Evolutionary conservation across 2,888 invertebrate species (phyloP).

Genomic region (Heteropelma amictum): DNA sequence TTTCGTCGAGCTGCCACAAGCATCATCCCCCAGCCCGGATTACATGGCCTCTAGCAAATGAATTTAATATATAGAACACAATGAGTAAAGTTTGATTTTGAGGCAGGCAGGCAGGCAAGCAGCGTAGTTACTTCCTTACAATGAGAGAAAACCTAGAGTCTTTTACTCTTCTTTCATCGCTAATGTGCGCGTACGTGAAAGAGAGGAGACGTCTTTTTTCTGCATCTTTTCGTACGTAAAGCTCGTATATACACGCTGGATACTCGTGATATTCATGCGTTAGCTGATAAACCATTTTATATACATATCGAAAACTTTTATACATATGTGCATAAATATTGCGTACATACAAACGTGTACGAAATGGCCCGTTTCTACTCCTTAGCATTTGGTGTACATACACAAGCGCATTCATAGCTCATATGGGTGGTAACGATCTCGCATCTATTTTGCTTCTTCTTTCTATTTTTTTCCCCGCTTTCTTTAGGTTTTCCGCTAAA

Average conservation of each 20-base stretch:
- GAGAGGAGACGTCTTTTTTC: conserved; percentile 6
- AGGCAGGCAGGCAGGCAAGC: conserved; percentile 41
- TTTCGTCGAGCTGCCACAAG: conserved; percentile 52
- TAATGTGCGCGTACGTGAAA: neutral
- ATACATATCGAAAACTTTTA: too few species aligned
- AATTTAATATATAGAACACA: neutral
- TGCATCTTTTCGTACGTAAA: conserved; percentile 24
- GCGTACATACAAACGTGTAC: neutral
- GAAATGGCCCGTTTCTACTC: neutral
- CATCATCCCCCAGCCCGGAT: conserved; percentile 9
- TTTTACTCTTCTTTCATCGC: neutral
- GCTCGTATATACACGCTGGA: neutral
- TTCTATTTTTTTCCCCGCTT: conserved; percentile 1
- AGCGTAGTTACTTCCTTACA: conserved; percentile 68
- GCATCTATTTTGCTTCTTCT: conserved; percentile 13
- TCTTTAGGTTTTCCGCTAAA: conserved; percentile 66
- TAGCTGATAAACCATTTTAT: conserved; percentile 9
- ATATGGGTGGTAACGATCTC: conserved; percentile 58
- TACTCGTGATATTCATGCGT: neutral
- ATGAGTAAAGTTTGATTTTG: conserved; percentile 29
- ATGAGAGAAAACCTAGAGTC: conserved; percentile 65
- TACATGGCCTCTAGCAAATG: conserved; percentile 7
- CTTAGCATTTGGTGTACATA: conserved; percentile 17
- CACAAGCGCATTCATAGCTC: conserved; percentile 13
- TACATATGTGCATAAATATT: too few species aligned